Base-by-base conservation (phyloP, 2,113 vertebrate genomes). In the Sterna hirundo region DNA sequence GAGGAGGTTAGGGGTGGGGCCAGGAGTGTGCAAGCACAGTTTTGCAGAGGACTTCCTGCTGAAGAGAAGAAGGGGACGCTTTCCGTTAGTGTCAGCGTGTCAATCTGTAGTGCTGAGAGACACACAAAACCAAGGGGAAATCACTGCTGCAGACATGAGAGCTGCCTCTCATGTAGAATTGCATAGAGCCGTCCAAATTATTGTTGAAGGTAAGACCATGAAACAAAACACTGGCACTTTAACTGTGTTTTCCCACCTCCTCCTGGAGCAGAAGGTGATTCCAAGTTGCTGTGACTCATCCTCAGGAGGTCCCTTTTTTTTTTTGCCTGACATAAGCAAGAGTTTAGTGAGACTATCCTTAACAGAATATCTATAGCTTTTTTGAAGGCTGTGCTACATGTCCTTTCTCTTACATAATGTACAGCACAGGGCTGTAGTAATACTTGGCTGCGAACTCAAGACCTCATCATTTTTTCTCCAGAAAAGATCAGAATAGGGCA, bases 211-310 rank as follows among this genome's bases (percentile, higher is more conserved):
- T 38, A 57, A 47, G 62, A 19, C 44, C 9, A 23, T 65, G 70
- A 90, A 90, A 79, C 57, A 80, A 71, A 92, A 71, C 42, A 38
- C 30, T 80, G 84, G 29, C 62, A 54, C 75, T 94, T 86, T 36
- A 89, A 55, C 47, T 10, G 4, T 16, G 11, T 77, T 88, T 95
- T 90, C 30, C 61, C 46, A 46, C 58, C 78, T 93, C 62, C 20
- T 76, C 13, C 61, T 69, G 17, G 25, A 82, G 65, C 81, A 95
- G 94, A 84, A 93, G 66, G 87, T 79, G 91, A 90, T 96, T 89
- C 66, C 70, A 76, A 69, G 90, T 65, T 78, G 57, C 89, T 81
- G 34, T 96, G 94, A 96, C 72, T 87, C 79, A 87, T 94, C 44
- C 66, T 90, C 61, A 92, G 94, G 90, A 91, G 70, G 54, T 91